phyloP scores from a whole-genome alignment of 2,113 vertebrate genomes.

The Bufo bufo region DNA sequence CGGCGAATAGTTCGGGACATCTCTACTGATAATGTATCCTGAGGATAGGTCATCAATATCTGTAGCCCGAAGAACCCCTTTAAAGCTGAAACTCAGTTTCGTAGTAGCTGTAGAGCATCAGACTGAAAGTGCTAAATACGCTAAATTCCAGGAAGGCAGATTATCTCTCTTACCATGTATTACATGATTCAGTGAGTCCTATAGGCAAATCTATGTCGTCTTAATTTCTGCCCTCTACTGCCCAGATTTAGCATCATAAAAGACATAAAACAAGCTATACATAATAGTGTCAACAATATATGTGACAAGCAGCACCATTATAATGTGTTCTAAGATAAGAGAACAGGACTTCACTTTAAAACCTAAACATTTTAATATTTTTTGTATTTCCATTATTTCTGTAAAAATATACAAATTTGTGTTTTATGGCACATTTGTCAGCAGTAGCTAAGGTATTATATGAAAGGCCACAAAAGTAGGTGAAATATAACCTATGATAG shows the following conservation, averaged over 20 bases:
- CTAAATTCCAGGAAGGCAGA: background rate
- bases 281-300: background rate
- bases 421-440: background rate
- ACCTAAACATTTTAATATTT: background rate
- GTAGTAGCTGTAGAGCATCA: background rate
- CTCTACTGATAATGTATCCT: no score
- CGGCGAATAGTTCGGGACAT: no score
- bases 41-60: no score
- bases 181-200: background rate
- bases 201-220: background rate
- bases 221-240: background rate
- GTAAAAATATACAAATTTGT: background rate
- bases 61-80: no score
- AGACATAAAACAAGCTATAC: background rate
- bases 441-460: constrained; percentile 25
- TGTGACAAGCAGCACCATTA: background rate
- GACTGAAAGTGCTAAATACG: background rate
- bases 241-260: background rate
- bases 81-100: background rate
- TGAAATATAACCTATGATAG: constrained; percentile 47
- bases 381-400: background rate
- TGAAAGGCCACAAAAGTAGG: constrained; percentile 49
- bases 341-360: background rate
- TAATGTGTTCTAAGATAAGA: background rate
- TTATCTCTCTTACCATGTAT: background rate